A percentile compares a stretch with the other conserved stretches of the same genome.
phyloP scores from a whole-genome alignment of 2,113 vertebrate genomes.

The Crotalus tigris region DNA sequence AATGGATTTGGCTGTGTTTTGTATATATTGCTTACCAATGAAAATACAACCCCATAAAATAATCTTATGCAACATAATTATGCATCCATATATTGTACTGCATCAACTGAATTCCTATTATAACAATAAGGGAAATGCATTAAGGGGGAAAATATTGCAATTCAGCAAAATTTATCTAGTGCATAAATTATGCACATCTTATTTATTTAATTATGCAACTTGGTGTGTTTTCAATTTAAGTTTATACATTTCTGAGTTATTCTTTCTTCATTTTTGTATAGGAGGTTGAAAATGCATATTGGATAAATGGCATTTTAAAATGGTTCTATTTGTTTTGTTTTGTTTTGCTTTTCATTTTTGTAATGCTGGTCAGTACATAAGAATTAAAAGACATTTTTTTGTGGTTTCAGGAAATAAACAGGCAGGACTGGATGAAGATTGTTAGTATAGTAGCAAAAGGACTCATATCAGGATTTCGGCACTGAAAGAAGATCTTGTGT shows the following conservation, averaged over 20 bases:
- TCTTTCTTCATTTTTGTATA: slow-evolving; percentile 51
- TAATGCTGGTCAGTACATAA: neutral
- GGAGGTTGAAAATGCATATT: slow-evolving; percentile 32
- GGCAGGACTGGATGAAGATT: neutral
- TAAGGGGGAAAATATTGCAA: slow-evolving; percentile 58
- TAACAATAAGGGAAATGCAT: slow-evolving; percentile 57
- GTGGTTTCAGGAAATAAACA: neutral
- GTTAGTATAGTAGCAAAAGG: neutral
- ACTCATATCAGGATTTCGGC: neutral
- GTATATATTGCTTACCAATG: slow-evolving; percentile 39
- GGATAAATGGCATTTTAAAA: slow-evolving; percentile 5
- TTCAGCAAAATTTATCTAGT: slow-evolving; percentile 61
- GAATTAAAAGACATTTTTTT: neutral
- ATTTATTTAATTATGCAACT: slow-evolving; percentile 56
- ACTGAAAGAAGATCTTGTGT: neutral
- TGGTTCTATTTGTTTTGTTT: neutral
- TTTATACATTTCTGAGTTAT: slow-evolving; percentile 57
- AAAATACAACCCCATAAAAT: slow-evolving; percentile 41
- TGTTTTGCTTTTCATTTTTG: neutral
- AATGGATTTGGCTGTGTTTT: slow-evolving; percentile 1
- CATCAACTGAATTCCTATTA: slow-evolving; percentile 55
- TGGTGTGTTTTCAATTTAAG: slow-evolving; percentile 64
- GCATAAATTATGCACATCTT: slow-evolving; percentile 63
- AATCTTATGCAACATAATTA: slow-evolving; percentile 60
- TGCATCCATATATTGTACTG: slow-evolving; percentile 53